These are phyloP conservation scores for Catamblyrhynchus diadema DNA, from an alignment of 2,797 vertebrate species.

Conservation along the genomic window DNA sequence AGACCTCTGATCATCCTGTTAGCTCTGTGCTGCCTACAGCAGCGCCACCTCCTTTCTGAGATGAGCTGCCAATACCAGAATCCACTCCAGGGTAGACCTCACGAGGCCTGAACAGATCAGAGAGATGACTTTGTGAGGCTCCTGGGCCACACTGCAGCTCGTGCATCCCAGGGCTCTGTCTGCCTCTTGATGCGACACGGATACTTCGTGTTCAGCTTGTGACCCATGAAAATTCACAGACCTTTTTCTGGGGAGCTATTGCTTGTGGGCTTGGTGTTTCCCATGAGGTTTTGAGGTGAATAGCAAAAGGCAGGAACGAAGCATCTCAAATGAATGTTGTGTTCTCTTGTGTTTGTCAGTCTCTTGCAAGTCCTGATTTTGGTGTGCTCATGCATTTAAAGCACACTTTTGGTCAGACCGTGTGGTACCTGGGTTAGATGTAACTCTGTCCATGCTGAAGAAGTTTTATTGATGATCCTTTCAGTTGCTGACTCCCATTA, in stretches of 20 bases:
- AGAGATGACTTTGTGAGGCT: neutral
- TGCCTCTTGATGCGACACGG: neutral
- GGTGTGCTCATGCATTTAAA: neutral
- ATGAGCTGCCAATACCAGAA: neutral
- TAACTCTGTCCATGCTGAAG: neutral
- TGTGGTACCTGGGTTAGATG: neutral
- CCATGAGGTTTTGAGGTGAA: neutral
- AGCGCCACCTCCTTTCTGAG: neutral
- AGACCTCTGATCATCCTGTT: slow-evolving; percentile 60
- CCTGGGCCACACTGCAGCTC: neutral
- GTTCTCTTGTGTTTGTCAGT: neutral
- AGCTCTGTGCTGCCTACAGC: neutral
- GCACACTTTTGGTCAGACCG: neutral
- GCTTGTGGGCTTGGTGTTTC: neutral
- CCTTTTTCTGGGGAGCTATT: neutral
- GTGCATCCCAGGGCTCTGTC: neutral
- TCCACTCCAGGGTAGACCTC: neutral
- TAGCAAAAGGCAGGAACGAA: neutral
- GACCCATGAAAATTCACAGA: neutral
- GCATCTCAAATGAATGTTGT: neutral
- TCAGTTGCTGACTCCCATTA: neutral
- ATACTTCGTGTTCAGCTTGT: neutral
- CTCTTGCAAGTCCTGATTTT: neutral
- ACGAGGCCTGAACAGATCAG: neutral
- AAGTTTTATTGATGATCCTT: neutral